Conservation (phyloP, 1,140 invertebrate genomes). For the Drosophila willistoni region DNA sequence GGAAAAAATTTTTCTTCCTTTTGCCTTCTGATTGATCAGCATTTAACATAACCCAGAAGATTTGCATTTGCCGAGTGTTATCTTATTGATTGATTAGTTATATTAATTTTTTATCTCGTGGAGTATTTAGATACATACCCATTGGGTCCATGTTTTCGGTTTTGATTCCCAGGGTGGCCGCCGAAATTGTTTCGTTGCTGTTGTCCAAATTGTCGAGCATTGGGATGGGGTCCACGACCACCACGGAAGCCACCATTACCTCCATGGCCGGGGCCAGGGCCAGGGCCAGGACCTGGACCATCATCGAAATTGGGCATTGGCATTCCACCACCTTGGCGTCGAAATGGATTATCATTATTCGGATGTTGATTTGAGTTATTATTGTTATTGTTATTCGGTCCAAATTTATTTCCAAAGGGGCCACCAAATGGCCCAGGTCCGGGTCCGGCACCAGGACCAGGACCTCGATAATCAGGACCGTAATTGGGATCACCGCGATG, state of each 20-base stretch:
- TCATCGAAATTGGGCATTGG: conserved; percentile 49
- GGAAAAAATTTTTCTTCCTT: too few species aligned
- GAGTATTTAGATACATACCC: conserved; percentile 55
- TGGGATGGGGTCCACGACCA: conserved; percentile 40
- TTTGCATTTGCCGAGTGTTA: too few species aligned
- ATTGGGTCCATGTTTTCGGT: conserved; percentile 54
- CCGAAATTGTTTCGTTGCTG: conserved; percentile 41
- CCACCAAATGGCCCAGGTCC: conserved; percentile 5
- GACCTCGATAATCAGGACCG: conserved; percentile 49
- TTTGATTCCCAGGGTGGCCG: conserved; percentile 32
- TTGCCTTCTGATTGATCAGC: too few species aligned
- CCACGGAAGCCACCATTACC: conserved; percentile 20
- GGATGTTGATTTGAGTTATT: conserved; percentile 30
- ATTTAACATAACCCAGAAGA: too few species aligned
- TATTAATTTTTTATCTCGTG: background rate
- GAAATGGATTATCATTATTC: conserved; percentile 61
- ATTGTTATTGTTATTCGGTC: conserved; percentile 24
- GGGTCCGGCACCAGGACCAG: conserved; percentile 30
- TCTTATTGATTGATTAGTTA: background rate
- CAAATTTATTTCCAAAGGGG: conserved; percentile 40
- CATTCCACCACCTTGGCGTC: conserved; percentile 49
- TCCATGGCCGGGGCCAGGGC: background rate
- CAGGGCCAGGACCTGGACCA: conserved; percentile 3
- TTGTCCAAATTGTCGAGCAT: conserved; percentile 20
- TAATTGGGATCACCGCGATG: conserved; percentile 32